Conservation (phyloP, 2,113 vertebrate genomes). For the Anthoscopus minutus region DNA sequence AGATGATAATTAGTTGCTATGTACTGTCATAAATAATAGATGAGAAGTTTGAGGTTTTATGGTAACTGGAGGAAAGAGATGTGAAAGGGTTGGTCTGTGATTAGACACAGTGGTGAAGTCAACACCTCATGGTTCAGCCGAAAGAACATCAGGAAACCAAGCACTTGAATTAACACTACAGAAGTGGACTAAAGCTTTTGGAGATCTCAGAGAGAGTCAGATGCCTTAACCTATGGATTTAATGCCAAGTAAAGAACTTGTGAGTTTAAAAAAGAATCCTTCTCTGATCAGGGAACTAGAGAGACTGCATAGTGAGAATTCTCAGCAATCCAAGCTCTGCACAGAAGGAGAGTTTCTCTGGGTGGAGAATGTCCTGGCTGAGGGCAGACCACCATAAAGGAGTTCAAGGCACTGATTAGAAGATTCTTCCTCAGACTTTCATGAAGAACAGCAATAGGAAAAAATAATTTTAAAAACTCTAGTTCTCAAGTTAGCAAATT, state of each 20-base stretch:
- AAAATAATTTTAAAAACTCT: neutral
- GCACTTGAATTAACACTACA: neutral
- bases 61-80: neutral
- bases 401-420: neutral
- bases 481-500: neutral
- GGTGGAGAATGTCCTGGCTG: neutral
- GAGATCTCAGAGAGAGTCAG: neutral
- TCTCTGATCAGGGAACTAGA: neutral
- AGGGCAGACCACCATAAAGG: neutral
- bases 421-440: neutral
- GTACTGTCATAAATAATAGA: neutral
- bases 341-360: neutral
- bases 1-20: neutral
- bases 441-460: neutral
- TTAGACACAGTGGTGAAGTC: neutral
- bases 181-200: neutral
- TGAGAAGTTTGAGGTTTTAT: neutral
- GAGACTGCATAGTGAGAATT: neutral
- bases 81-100: neutral
- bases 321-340: neutral
- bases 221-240: neutral
- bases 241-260: neutral
- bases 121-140: rapidly evolving
- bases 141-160: neutral
- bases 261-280: neutral